phyloP scores from a whole-genome alignment of 1,140 invertebrate genomes.

The Bombyx mori region DNA sequence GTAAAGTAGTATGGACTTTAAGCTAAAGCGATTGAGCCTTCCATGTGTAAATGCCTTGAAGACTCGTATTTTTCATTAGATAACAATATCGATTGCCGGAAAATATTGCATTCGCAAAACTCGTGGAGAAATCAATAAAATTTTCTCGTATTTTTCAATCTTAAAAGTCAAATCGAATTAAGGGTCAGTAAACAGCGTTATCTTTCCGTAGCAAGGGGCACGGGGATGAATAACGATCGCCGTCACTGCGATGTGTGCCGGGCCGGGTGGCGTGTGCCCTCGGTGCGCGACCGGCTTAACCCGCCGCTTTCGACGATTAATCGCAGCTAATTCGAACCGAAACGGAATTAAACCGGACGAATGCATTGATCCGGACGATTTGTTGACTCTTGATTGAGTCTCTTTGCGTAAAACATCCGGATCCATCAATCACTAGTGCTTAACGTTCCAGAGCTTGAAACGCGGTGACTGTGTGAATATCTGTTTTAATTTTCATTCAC shows the following conservation, averaged over 20 bases:
- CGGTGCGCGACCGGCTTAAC: slow-evolving; percentile 47
- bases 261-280: slow-evolving; percentile 29
- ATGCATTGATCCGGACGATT: slow-evolving; percentile 66
- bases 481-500: too few relatives aligned
- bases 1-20: too few relatives aligned
- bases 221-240: slow-evolving; percentile 63
- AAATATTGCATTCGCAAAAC: neutral
- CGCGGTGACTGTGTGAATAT: too few relatives aligned
- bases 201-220: slow-evolving; percentile 38
- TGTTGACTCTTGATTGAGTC: slow-evolving; percentile 53
- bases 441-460: too few relatives aligned
- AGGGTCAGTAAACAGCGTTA: slow-evolving; percentile 43
- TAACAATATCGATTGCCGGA: too few relatives aligned
- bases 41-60: neutral
- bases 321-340: slow-evolving; percentile 65
- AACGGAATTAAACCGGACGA: slow-evolving; percentile 65
- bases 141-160: too few relatives aligned
- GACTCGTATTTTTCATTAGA: neutral
- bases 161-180: slow-evolving; percentile 1
- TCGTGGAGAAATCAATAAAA: too few relatives aligned
- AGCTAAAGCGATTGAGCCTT: neutral
- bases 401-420: slow-evolving; percentile 1
- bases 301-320: slow-evolving; percentile 53
- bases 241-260: slow-evolving; percentile 74
- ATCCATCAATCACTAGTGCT: too few relatives aligned